phyloP scores from a whole-genome alignment of 23 tunicate genomes.

The Ascidia mentula region DNA sequence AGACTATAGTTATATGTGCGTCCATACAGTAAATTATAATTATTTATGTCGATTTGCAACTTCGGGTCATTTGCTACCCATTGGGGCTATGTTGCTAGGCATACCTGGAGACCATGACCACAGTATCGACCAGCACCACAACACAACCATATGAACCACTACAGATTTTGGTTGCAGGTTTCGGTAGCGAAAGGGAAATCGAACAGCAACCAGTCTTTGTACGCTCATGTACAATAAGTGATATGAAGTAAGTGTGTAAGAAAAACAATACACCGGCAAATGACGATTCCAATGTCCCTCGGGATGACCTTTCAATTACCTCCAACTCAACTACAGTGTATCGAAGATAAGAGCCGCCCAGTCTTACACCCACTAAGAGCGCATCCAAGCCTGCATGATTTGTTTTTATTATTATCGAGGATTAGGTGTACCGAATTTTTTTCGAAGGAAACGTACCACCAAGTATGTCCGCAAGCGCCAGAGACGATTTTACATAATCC shows the following conservation, averaged over 20 bases:
- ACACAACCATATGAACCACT: neutral
- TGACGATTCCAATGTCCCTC: neutral
- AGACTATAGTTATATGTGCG: no score
- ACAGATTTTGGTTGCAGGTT: neutral
- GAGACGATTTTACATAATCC: neutral
- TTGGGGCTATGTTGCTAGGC: no score
- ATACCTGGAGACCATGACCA: neutral
- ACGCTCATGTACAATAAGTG: slow-evolving; percentile 1
- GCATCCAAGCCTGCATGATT: neutral
- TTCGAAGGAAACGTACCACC: neutral
- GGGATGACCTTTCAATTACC: neutral
- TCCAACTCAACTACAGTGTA: neutral
- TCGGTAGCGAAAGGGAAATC: neutral
- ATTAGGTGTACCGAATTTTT: neutral
- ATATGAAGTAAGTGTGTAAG: neutral
- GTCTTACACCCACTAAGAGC: neutral
- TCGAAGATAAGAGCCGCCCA: neutral
- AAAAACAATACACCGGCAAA: neutral
- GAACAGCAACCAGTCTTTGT: neutral
- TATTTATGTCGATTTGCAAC: no score
- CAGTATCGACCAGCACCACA: neutral
- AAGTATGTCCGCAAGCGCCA: neutral
- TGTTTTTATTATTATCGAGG: neutral
- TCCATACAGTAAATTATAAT: no score
- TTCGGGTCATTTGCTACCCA: no score